phyloP scores from a whole-genome alignment of 2,888 invertebrate species.

The Leucoma salicis region DNA sequence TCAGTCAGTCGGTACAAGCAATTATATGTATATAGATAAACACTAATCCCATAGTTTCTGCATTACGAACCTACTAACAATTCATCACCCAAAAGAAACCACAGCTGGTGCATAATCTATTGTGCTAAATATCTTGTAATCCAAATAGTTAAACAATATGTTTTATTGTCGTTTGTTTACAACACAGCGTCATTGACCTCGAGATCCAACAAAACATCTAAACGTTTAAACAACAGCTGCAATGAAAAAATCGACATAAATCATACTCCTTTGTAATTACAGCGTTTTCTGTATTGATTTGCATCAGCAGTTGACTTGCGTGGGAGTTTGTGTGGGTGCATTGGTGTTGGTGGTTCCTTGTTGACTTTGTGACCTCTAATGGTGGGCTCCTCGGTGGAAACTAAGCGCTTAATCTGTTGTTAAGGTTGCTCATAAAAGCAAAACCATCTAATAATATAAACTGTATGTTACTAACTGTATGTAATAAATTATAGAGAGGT shows the following conservation, averaged over 20 bases:
- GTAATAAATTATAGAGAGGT: too few species aligned
- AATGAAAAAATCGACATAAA: slow-evolving; percentile 54
- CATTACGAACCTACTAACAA: too few species aligned
- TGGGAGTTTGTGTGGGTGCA: slow-evolving; percentile 47
- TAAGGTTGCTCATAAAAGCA: too few species aligned
- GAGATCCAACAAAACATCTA: slow-evolving; percentile 10
- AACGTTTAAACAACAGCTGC: slow-evolving; percentile 30
- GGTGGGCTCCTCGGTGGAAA: neutral
- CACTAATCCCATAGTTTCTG: too few species aligned
- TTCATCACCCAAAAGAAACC: too few species aligned
- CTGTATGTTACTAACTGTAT: too few species aligned
- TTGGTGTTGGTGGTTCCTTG: slow-evolving; percentile 42
- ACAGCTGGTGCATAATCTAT: too few species aligned
- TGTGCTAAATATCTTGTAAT: neutral
- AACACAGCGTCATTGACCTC: slow-evolving; percentile 24
- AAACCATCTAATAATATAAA: too few species aligned
- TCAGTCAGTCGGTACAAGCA: too few species aligned
- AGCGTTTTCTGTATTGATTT: slow-evolving; percentile 49
- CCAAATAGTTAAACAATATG: slow-evolving; percentile 6
- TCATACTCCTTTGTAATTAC: slow-evolving; percentile 62
- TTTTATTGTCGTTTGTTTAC: slow-evolving; percentile 10
- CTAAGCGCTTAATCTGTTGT: too few species aligned
- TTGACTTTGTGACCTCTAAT: slow-evolving; percentile 42
- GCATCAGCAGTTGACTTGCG: slow-evolving; percentile 37
- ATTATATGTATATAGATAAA: too few species aligned